Base-by-base conservation (phyloP, 2,888 invertebrate genomes). In the Amblyjoppa proteus region DNA sequence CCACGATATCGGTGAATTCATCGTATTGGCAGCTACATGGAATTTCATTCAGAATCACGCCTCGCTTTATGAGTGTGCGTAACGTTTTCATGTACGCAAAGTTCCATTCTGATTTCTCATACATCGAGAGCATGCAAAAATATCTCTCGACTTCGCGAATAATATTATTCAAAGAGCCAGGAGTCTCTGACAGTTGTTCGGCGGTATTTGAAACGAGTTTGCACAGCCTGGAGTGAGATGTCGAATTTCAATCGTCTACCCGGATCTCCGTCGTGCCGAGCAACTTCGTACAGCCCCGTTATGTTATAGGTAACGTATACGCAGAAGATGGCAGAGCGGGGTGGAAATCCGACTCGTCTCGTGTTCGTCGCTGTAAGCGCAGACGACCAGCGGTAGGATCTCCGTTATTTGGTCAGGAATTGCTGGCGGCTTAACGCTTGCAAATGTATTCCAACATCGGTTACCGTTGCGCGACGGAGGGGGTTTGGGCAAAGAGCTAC, bases 361-460 rank as follows among this genome's bases (percentile, higher is more conserved):
- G 84, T 81, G 77, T 84, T 77, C 81, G 61, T 74, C 53, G 81
- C 58, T 80, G 38, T 51, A 70, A 56, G 61, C 56, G 69, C 61
- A 69, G 81, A 78, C 78, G 81, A 70, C 74, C 73, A 64, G 69
- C 61, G 78, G 74, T 45, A 81, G 80, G 78, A 84, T 80, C 86
- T 64, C 61, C 61, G 79, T 81, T 88, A 81, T 88, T 87, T 86
- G 88, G 88, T 86, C 87, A 86, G 84, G 73, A 82, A 83, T 75
- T 83, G 83, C 70, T 75, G n/a, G 77, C 71, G 78, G 84, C 83
- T 87, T 83, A 86, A 88, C 82, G 83, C 85, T 88, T 88, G 88
- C 88, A 87, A 88, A 88, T 88, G 84, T 88, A 87, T 88, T 88
- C 87, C 78, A 77, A 71, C 80, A 86, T 77, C 80, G 79, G 87